Conservation (phyloP, 2,113 vertebrate genomes). For the Heterochromis multidens region DNA sequence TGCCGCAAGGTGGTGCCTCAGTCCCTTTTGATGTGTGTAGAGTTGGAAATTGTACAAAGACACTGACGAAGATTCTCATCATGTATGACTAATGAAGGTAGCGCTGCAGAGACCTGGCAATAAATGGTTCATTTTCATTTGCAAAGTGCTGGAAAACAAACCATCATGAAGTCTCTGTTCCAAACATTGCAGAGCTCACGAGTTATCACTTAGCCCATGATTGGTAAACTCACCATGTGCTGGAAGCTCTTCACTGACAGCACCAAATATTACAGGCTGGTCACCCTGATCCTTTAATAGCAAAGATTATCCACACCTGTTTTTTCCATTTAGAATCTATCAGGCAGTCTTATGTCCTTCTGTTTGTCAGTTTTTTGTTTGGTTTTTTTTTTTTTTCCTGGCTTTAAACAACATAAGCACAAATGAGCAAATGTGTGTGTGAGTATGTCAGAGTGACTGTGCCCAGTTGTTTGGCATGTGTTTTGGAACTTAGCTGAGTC, state of each 20-base stretch:
- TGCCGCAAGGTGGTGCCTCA: no score
- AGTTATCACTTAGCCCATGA: neutral
- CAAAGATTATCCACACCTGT: accelerated
- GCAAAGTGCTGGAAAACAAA: no score
- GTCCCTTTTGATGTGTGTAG: no score
- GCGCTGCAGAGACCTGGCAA: no score
- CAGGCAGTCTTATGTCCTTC: neutral
- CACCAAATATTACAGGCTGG: neutral
- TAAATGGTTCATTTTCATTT: no score
- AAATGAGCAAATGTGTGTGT: neutral
- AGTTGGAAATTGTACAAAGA: no score
- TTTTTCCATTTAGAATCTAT: neutral
- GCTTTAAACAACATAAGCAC: neutral
- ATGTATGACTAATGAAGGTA: no score
- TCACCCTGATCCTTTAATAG: neutral
- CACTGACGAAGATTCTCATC: no score
- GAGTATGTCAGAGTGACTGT: neutral
- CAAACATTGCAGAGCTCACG: neutral
- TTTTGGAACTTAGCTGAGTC: neutral
- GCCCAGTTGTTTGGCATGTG: neutral
- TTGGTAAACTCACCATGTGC: no score
- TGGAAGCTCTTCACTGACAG: no score
- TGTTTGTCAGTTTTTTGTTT: no score
- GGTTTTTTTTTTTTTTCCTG: accelerated
- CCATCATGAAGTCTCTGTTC: no score